Conservation (phyloP, 2,888 invertebrate genomes). For the Torymus aiolomorphi region DNA sequence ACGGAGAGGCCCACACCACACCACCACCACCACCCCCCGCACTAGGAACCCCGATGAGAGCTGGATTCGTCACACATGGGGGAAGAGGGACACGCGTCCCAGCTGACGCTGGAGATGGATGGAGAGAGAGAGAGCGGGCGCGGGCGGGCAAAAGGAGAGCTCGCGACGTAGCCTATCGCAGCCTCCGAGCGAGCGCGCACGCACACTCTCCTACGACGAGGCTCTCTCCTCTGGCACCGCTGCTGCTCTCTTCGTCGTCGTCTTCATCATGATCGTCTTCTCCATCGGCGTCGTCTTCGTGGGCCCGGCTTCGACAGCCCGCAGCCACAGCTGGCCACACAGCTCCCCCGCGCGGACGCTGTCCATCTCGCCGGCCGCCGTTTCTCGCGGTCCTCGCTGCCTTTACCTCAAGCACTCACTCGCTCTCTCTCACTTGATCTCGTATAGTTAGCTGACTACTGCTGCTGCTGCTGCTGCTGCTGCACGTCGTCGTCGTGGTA, state of each 20-base stretch:
- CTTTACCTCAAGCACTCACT: no score
- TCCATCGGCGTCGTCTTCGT: not conserved
- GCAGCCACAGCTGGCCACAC: not conserved
- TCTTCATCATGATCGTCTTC: not conserved
- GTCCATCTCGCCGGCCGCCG: no score
- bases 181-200: not conserved
- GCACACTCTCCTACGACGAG: conserved; percentile 57
- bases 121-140: no score
- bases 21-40: not conserved
- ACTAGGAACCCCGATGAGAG: no score
- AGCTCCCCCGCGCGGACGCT: no score
- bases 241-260: conserved; percentile 3
- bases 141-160: no score
- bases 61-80: no score
- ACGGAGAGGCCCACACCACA: no score
- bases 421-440: no score
- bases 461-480: no score
- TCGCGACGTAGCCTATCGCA: not conserved
- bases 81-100: not conserved
- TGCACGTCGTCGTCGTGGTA: not conserved
- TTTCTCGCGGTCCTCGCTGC: no score
- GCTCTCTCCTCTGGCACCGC: not conserved
- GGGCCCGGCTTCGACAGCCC: not conserved
- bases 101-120: not conserved
- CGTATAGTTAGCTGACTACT: no score